Evolutionary conservation across 1,140 invertebrate species (phyloP).

Genomic region (Leguminivora glycinivorella): DNA sequence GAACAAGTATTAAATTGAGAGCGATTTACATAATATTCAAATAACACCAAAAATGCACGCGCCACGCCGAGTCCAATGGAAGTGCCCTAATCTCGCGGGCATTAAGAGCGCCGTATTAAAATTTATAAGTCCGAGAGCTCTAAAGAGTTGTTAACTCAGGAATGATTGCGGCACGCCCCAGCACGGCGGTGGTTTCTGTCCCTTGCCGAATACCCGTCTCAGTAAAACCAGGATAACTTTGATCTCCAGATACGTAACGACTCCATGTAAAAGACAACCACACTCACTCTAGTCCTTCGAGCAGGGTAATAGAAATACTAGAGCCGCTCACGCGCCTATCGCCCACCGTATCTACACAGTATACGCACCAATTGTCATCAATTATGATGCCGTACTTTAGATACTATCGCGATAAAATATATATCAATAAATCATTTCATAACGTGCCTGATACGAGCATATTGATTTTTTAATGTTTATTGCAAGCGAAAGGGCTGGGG

Average conservation of each 20-base stretch:
- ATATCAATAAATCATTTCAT: slow-evolving; percentile 68
- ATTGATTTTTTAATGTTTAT: slow-evolving; percentile 76
- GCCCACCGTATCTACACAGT: slow-evolving; percentile 36
- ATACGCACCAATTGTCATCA: slow-evolving; percentile 56
- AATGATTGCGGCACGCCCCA: slow-evolving; percentile 60
- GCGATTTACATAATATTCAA: slow-evolving; percentile 67
- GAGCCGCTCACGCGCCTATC: slow-evolving; percentile 14
- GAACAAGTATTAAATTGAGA: slow-evolving; percentile 10
- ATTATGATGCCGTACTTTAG: slow-evolving; percentile 68
- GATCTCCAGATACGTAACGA: background rate
- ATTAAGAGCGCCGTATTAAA: slow-evolving; percentile 65
- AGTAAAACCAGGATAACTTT: background rate
- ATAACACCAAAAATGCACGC: slow-evolving; percentile 62
- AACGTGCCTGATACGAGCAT: slow-evolving; percentile 60
- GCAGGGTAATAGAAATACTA: slow-evolving; percentile 5
- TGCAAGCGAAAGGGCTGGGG: slow-evolving; percentile 60
- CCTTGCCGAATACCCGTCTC: slow-evolving; percentile 16
- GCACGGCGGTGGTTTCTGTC: background rate
- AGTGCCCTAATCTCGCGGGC: slow-evolving; percentile 52
- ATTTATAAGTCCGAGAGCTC: slow-evolving; percentile 55
- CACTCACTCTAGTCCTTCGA: background rate
- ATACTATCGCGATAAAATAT: slow-evolving; percentile 73
- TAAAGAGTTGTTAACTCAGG: slow-evolving; percentile 73
- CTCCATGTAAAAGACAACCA: background rate
- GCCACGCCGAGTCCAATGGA: slow-evolving; percentile 33